Base-by-base conservation (phyloP, 1,140 invertebrate genomes). In the Mesaphorura yosii region DNA sequence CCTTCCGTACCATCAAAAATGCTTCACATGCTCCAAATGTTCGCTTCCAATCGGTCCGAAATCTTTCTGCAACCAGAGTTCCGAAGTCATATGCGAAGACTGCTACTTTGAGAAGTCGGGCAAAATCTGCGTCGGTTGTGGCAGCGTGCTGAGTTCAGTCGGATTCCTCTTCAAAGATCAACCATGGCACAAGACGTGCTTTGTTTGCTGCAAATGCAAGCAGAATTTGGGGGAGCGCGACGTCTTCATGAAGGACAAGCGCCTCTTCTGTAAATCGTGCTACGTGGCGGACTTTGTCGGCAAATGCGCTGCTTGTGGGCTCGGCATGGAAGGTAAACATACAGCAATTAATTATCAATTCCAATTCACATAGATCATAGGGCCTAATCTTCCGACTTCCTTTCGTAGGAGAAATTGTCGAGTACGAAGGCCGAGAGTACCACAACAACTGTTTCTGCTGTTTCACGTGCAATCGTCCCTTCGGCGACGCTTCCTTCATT, bases 141-240 rank as follows among this genome's bases (percentile, higher is more conserved):
- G 44, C 15, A 29, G 34, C 20, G 23, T 39, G 14, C 44, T 55
- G n/a, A 38, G 25, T 10, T 15, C 44, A 7, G 19, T 27, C 17
- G 53, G 53, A 31, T 51, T 49, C 27, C 7, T 51, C 10, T 98
- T 98, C 75, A 92, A 97, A 70, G 92, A 97, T 73, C 83, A 93
- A 57, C 93, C 98, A 72, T 99, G 95, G 95, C 95, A 99, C 75
- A 97, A 97, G 72, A 90, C 97, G 71, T 99, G 95, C 76, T 98
- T 98, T 78, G 86, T 89, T 69, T 98, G 95, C 75, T 87, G 89
- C 64, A 81, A 82, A 59, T 99, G 95, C 78, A 84, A 88, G 66
- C 82, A 83, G 22, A 91, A 88, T 37, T 78, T 99, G 63, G 94
- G 98, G 22, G 94, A 49, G 10, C 23, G 20, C 10, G 46, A 55